Base-by-base conservation (phyloP, 2,113 vertebrate genomes). In the Eonycteris spelaea region DNA sequence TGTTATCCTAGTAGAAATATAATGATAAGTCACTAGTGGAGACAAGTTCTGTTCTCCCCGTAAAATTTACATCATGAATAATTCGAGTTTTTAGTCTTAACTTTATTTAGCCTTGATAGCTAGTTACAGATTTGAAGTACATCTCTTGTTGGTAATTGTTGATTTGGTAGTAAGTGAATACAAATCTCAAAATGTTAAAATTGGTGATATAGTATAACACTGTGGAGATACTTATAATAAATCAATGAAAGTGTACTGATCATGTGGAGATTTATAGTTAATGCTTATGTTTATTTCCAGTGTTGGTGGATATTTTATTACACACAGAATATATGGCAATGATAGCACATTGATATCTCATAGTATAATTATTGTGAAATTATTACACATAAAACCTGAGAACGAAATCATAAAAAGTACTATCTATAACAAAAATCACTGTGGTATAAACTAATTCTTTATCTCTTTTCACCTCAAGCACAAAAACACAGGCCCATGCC, bases 61-160 rank as follows among this genome's bases (percentile, higher is more conserved):
- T 79, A 87, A 67, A 84, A 84, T 94, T 90, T 96, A 40, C 68
- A 78, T 94, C 90, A 95, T 40, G 91, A 65, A n/a, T n/a, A 0
- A 0, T 91, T 68, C 85, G 97, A 30, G 92, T 86, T 85, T 19
- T 43, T 88, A 95, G 43, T 33, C 15, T 0, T 78, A 95, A 96
- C 79, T 97, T 96, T 78, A 98, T 82, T 80, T 84, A 96, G 78
- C 79, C 95, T 97, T 97, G 92, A 97, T 98, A 96, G 93, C n/a
- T 84, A 48, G 35, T 30, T 98, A 73, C 88, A 61, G 59, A 86
- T 96, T 98, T 97, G 90, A 95, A 98, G 93, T 96, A 93, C n/a
- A 65, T 97, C 82, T 95, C 74, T 61, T 53, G 82, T 95, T 0
- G 0, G 68, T 97, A 97, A 95, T 97, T 96, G 67, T 84, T 96